A percentile compares a stretch with the other conserved stretches of the same genome.
Evolutionary conservation across 2,113 vertebrate genomes (phyloP).

Genomic region (Tragelaphus buxtoni): DNA sequence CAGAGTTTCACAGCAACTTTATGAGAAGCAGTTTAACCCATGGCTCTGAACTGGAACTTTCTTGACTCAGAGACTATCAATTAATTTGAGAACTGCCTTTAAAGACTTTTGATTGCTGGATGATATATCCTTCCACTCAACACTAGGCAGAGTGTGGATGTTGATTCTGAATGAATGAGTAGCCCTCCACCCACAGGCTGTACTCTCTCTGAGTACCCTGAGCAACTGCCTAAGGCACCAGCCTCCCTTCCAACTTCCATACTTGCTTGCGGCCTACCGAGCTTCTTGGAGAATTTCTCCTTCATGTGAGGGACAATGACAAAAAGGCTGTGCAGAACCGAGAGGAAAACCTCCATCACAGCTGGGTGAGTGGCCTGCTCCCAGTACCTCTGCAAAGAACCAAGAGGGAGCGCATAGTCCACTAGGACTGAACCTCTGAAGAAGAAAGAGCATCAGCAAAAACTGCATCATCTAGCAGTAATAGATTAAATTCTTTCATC

Average conservation of each 20-base stretch:
- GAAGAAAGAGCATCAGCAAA: not conserved
- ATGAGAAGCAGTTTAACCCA: not conserved
- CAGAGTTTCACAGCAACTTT: not conserved
- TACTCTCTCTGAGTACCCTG: not conserved
- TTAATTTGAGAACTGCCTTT: not conserved
- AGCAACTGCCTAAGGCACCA: not conserved
- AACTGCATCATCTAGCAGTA: not conserved
- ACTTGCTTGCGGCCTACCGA: constrained; percentile 82
- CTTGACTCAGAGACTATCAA: not conserved
- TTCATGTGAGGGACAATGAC: constrained; percentile 84
- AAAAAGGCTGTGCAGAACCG: constrained; percentile 86
- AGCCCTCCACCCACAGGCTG: not conserved
- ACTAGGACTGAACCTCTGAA: not conserved
- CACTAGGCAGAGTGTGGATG: not conserved
- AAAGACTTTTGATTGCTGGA: not conserved
- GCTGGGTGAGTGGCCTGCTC: constrained; percentile 78
- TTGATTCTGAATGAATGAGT: not conserved
- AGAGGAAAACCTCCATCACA: constrained; percentile 89
- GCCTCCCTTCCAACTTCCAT: not conserved
- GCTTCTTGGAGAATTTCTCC: constrained; percentile 89
- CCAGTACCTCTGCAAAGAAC: constrained; percentile 83
- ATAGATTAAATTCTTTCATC: not conserved
- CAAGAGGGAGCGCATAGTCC: not conserved
- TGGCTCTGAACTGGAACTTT: not conserved
- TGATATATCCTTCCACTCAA: not conserved